phyloP scores from a whole-genome alignment of 2,888 invertebrate species.

The Peribatodes rhomboidaria region DNA sequence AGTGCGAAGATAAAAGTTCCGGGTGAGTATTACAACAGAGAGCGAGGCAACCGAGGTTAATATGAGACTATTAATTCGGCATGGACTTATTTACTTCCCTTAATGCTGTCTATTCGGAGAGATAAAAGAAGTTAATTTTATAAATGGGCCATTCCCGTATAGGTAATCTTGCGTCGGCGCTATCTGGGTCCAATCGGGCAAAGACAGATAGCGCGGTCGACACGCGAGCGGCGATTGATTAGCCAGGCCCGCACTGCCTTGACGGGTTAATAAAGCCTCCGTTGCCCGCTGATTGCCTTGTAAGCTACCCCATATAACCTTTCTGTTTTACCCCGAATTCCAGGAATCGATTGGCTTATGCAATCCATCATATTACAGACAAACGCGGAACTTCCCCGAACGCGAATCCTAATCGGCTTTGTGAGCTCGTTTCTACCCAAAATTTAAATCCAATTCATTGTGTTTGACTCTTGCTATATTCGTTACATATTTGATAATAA shows the following conservation, averaged over 20 bases:
- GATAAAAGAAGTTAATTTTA: conserved; percentile 85
- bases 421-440: conserved; percentile 5
- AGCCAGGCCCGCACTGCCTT: conserved; percentile 79
- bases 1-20: conserved; percentile 27
- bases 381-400: conserved; percentile 28
- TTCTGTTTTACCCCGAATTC: conserved; percentile 71
- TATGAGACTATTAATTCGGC: conserved; percentile 67
- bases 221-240: conserved; percentile 86
- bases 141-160: conserved; percentile 82
- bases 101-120: conserved; percentile 75
- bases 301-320: conserved; percentile 67
- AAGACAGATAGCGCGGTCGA: conserved; percentile 84
- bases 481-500: neutral
- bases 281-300: conserved; percentile 79
- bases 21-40: conserved; percentile 26
- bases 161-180: conserved; percentile 81
- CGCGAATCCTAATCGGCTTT: neutral
- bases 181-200: conserved; percentile 82
- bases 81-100: conserved; percentile 78
- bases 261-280: conserved; percentile 84
- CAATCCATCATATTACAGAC: conserved; percentile 64
- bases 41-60: conserved; percentile 56
- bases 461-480: neutral
- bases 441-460: neutral
- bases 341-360: conserved; percentile 70